Conservation (phyloP, 2,113 vertebrate species). For the Pollimyrus isidori region DNA sequence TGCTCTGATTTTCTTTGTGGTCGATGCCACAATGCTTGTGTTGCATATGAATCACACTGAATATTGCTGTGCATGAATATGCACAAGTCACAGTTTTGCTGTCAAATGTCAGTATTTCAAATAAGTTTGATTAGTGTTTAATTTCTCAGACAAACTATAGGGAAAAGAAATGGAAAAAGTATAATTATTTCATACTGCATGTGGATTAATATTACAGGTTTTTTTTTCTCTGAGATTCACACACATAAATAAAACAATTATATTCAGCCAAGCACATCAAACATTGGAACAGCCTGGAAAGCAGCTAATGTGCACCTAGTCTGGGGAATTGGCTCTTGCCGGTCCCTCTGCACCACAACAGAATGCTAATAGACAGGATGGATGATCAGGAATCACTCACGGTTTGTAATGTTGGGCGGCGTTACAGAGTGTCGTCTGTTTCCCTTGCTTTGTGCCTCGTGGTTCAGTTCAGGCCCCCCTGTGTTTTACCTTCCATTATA, state of each 20-base stretch:
- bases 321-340: conserved; percentile 10
- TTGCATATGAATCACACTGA: too few relatives aligned
- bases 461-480: neutral
- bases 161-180: neutral
- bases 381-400: conserved; percentile 8
- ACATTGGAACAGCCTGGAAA: conserved; percentile 1
- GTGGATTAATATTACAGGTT: neutral
- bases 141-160: neutral
- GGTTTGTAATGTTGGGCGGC: neutral
- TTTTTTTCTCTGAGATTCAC: neutral
- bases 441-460: neutral
- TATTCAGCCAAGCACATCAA: conserved; percentile 12
- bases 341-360: neutral
- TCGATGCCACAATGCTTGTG: neutral
- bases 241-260: neutral
- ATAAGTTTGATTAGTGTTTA: neutral
- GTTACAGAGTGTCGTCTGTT: neutral
- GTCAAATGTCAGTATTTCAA: neutral
- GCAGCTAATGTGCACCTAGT: neutral
- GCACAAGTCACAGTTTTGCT: neutral
- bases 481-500: neutral
- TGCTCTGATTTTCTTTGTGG: neutral
- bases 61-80: neutral
- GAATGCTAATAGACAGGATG: conserved; percentile 17
- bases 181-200: neutral